Base-by-base conservation (phyloP, 92 coral and sea anemone species). In the Pocillopora grandis region DNA sequence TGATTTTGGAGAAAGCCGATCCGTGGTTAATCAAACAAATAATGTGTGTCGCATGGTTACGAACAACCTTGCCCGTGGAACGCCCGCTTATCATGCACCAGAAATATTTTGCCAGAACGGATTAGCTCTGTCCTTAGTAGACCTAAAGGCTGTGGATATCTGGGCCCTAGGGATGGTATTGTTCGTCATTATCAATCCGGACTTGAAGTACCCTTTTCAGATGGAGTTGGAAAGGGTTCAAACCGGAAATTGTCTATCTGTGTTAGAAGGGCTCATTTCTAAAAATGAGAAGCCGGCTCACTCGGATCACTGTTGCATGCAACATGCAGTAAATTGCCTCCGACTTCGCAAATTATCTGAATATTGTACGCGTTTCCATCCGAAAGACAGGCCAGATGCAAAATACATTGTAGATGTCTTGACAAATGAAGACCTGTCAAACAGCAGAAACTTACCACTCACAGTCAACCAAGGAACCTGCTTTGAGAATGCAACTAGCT, bases 131-230 rank as follows among this genome's bases (percentile, higher is more conserved):
- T 88, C 90, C 69, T 58, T 91, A 15, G 64, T 82, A 68, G 92
- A 89, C 90, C 84, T 91, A 48, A 89, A 89, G 76, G 80, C 88
- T 48, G 85, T 89, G 49, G 92, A 91, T 80, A 70, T 91, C 62
- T 91, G 90, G 92, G 89, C 95, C 77, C 74, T 88, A 70, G 92
- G 92, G 14, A 88, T 88, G 94, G 83, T 91, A 49, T 85, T 88
- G 77, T 89, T 86, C 66, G 72, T 89, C 49, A 71, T 92, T 48
- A 83, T 92, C 18, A 92, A 89, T 80, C 90, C 92, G 59, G 92
- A 92, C 72, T 82, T 89, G 36, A 84, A 83, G 67, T 90, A 89
- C 72, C 95, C 92, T 78, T 89, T 75, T 71, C 85, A 84, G 82
- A 60, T 70, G 33, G 91, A 87, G 58, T 23, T 87, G 66, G 35